Evolutionary conservation across 1,140 invertebrate species (phyloP).

Genomic region (Drosophila sturtevanti): DNA sequence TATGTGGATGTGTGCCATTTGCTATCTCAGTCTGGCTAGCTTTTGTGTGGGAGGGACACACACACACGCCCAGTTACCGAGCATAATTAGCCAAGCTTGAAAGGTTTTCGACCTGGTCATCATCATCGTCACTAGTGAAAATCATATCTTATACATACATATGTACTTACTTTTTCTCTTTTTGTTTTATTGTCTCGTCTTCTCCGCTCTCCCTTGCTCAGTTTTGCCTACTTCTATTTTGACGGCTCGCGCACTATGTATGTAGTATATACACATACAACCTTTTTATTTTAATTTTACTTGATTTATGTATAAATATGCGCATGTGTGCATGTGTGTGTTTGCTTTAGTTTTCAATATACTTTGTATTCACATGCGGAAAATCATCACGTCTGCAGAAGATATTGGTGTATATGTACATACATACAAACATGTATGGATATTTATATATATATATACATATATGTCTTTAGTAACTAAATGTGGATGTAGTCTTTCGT

Average conservation of each 20-base stretch:
- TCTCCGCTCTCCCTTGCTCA: not conserved
- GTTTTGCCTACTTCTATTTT: slow-evolving; percentile 2
- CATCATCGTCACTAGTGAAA: slow-evolving; percentile 34
- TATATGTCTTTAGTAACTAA: not conserved
- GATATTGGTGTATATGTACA: slow-evolving; percentile 3
- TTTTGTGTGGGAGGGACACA: slow-evolving; percentile 37
- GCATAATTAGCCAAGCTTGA: slow-evolving; percentile 71
- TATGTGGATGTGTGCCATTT: slow-evolving; percentile 27
- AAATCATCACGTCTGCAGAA: slow-evolving; percentile 46
- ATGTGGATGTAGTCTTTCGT: not conserved
- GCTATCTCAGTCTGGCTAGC: slow-evolving; percentile 30
- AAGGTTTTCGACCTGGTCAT: slow-evolving; percentile 63
- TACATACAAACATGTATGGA: too few species aligned
- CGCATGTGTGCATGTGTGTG: slow-evolving; percentile 30
- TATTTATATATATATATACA: not conserved
- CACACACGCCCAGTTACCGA: slow-evolving; percentile 34
- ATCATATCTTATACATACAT: slow-evolving; percentile 22
- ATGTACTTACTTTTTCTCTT: not conserved
- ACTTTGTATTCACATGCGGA: slow-evolving; percentile 34
- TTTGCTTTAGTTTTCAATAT: slow-evolving; percentile 24
- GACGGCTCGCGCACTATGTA: slow-evolving; percentile 24
- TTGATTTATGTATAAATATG: slow-evolving; percentile 41
- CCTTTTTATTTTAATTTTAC: slow-evolving; percentile 32
- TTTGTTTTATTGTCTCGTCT: not conserved
- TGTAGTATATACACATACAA: not conserved